Evolutionary conservation across 2,113 vertebrate genomes (phyloP), one percentile per base, ranked within the genome.

Genomic region (Galeopterus variegatus): DNA sequence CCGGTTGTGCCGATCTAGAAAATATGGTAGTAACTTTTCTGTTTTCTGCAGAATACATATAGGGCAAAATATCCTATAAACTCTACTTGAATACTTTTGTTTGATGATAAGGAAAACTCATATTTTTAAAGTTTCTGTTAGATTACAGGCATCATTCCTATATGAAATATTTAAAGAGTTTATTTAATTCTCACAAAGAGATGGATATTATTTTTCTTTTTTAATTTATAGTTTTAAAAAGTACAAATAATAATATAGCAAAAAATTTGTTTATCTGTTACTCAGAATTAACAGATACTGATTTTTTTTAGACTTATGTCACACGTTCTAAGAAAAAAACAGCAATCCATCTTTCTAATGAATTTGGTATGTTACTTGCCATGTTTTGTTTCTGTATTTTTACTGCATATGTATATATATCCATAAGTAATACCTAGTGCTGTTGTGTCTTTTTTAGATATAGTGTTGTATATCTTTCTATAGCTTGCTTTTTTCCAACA

Each of bases 241-340:
- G 23, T 56, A 17, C 50, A 54, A 86, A 36, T 70, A 85, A 54
- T 70, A 85, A n/a, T 69, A 18, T 70, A 70, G 50, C 65, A n/a
- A 56, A 64, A 64, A 62, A 62, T 31, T 50, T 23, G 8, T 45
- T 45, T 86, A 48, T 79, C 3, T 48, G 17, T 2, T 86, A 50
- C n/a, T 50, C 69, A 88, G 69, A 88, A 33, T 60, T 88, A 73
- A 60, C n/a, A n/a, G n/a, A n/a, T n/a, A n/a, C n/a, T n/a, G n/a
- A n/a, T n/a, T n/a, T n/a, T n/a, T n/a, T n/a, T n/a, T n/a, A n/a
- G n/a, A n/a, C n/a, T n/a, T n/a, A n/a, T n/a, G n/a, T n/a, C n/a
- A n/a, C n/a, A n/a, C n/a, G n/a, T n/a, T n/a, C n/a, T n/a, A n/a
- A n/a, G n/a, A n/a, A n/a, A n/a, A n/a, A n/a, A n/a, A n/a, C n/a